Evolutionary conservation across 37 sponge, comb jelly and placozoan species (phyloP).

Genomic region (Spongilla lacustris): DNA sequence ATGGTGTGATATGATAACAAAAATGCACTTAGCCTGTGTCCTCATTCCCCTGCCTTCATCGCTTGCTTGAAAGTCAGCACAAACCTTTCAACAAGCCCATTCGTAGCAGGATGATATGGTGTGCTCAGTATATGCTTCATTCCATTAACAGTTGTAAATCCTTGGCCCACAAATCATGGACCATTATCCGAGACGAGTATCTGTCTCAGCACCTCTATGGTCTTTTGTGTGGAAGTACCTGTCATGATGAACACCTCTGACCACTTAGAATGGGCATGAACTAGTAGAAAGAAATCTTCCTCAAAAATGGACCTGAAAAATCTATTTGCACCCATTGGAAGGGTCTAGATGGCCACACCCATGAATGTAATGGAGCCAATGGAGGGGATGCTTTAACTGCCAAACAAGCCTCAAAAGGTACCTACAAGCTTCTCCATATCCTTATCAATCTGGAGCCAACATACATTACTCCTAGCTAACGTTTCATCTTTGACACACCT

Average conservation of each 20-base stretch:
- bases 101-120: conserved; percentile 51
- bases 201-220: conserved; percentile 28
- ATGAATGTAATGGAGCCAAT: too few relatives aligned
- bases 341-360: too few relatives aligned
- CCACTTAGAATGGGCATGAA: too few relatives aligned
- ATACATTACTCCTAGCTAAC: conserved; percentile 28
- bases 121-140: conserved; percentile 29
- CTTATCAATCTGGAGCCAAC: conserved; percentile 39
- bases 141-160: conserved; percentile 22
- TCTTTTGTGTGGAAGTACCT: conserved; percentile 17
- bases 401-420: too few relatives aligned
- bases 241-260: conserved; percentile 11
- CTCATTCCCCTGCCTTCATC: conserved; percentile 1
- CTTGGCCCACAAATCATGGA: conserved; percentile 40
- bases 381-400: too few relatives aligned
- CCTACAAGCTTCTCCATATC: too few relatives aligned
- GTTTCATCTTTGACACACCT: conserved; percentile 46
- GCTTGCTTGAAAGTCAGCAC: conserved; percentile 41
- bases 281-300: too few relatives aligned
- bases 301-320: too few relatives aligned
- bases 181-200: conserved; percentile 56
- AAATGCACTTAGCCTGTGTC: not conserved
- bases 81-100: conserved; percentile 48
- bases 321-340: too few relatives aligned
- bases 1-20: conserved; percentile 11